A percentile compares a stretch with the other conserved stretches of the same genome.
Conservation (phyloP, 2,888 invertebrate species). For the Theretra japonica region DNA sequence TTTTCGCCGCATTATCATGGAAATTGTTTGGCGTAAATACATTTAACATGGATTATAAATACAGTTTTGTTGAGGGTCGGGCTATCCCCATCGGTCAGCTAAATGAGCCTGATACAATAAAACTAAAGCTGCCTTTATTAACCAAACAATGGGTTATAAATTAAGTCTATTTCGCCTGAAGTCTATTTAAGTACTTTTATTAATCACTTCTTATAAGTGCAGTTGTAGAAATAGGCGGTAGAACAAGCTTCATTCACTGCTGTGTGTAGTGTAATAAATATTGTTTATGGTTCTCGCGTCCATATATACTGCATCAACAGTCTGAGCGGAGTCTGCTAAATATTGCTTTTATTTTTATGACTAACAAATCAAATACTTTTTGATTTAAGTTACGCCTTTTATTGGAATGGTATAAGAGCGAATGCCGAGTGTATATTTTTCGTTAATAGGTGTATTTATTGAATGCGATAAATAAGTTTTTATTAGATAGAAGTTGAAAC, state of each 20-base stretch:
- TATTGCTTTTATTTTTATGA: conserved; percentile 3
- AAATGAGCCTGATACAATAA: conserved; percentile 37
- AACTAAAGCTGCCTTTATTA: conserved; percentile 39
- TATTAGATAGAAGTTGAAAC: not conserved
- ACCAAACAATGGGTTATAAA: conserved; percentile 43
- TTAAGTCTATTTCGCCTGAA: conserved; percentile 29
- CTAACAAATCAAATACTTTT: conserved; percentile 6
- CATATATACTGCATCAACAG: not conserved
- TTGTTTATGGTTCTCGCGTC: not conserved
- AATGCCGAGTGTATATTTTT: not conserved
- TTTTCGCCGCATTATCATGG: not conserved
- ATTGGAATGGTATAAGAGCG: not conserved
- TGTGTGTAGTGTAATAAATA: not conserved
- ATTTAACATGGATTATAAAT: conserved; percentile 34
- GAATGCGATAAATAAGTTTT: not conserved
- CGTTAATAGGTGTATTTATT: not conserved
- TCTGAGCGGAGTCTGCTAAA: not conserved
- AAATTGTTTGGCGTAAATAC: conserved; percentile 25
- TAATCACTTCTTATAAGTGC: conserved; percentile 1
- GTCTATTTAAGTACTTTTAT: conserved; percentile 15
- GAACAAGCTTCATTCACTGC: not conserved
- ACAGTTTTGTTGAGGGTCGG: conserved; percentile 31
- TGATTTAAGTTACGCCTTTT: not conserved
- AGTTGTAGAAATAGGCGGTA: not conserved
- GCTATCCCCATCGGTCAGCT: conserved; percentile 30